phyloP scores from a whole-genome alignment of 2,113 vertebrate genomes.

The Nanorana parkeri region DNA sequence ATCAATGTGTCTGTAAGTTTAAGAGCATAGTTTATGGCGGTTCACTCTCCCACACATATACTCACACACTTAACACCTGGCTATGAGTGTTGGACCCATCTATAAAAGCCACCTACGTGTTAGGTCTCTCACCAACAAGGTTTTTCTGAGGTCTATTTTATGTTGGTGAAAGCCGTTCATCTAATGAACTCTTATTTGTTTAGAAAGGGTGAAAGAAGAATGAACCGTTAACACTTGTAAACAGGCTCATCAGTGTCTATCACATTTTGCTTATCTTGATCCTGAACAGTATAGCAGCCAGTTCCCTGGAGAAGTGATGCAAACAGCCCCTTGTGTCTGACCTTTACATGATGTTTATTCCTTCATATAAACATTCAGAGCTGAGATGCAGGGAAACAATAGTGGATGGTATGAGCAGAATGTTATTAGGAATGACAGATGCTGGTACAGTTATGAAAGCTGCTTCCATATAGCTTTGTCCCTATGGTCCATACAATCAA shows the following conservation, averaged over 20 bases:
- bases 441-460: background rate
- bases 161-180: too few species aligned
- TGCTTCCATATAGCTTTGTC: background rate
- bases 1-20: background rate
- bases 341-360: slow-evolving; percentile 16
- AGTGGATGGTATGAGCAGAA: background rate
- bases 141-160: background rate
- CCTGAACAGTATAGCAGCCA: background rate
- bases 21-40: background rate
- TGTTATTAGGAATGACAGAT: background rate
- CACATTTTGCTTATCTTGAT: background rate
- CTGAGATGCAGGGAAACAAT: background rate
- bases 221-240: background rate
- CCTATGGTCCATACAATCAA: background rate
- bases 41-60: background rate
- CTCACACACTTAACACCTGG: too few species aligned
- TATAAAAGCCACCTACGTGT: background rate
- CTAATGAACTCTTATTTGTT: slow-evolving; percentile 11
- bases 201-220: background rate
- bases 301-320: background rate
- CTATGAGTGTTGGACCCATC: background rate
- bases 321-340: background rate
- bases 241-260: background rate
- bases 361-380: background rate
- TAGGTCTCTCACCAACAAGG: background rate